Evolutionary conservation across 2,113 vertebrate species (phyloP), one percentile per base, ranked within the genome.

Genomic region (Phrynosoma platyrhinos): DNA sequence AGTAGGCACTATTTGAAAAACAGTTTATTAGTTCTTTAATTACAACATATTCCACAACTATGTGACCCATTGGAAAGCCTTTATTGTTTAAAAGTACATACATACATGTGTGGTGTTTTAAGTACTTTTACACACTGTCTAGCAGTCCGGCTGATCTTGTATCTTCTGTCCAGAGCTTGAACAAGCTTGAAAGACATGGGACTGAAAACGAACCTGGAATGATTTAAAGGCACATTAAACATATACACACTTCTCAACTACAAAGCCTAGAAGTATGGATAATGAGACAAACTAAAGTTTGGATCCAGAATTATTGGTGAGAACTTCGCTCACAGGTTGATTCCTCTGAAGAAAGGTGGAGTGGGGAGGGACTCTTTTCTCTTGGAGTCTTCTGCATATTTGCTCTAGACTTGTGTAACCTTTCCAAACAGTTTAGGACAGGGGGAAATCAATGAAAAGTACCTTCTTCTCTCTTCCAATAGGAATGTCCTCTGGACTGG

Each of bases 151-250:
- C n/a, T 82, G 89, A 79, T 91, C 85, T 94, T 77, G 88, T 80
- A 92, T 94, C 94, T 96, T 96, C 94, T 93, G 90, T 90, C 81
- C 90, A 76, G 90, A 91, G 93, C 83, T 95, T 80, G 88, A 9
- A 80, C 95, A 90, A 16, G 93, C 90, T 94, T 94, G 95, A 94
- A 95, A 95, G 90, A 95, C 84, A 94, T 55, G 87, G 90, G 94
- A 96, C 93, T 93, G 96, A 94, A 95, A 95, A 96, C 91, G 93
- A 92, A 97, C 97, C 97, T 97, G 96, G 96, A 97, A 97, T 84
- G 95, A 79, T 95, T 96, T 84, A 97, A 95, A 96, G 90, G 69
- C 53, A 79, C 9, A 93, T 97, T 96, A 96, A 91, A 96, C 95
- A 83, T 66, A 87, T 66, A 93, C 78, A 92, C 81, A 90, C 42